Conservation (phyloP, 2,113 vertebrate genomes). For the Microcebus lehilahytsara region DNA sequence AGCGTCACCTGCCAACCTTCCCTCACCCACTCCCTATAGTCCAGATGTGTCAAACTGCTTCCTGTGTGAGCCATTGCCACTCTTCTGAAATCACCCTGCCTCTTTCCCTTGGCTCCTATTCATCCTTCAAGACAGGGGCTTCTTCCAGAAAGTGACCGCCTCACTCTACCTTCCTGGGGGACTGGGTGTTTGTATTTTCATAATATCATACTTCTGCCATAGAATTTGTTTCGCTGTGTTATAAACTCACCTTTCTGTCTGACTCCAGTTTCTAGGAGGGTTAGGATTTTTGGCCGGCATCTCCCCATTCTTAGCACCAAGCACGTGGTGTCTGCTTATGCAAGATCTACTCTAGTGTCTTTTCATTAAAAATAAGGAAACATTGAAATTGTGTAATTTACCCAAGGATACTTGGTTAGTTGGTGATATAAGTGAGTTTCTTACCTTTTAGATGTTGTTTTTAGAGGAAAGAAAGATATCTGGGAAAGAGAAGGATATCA, state of each 20-base stretch:
- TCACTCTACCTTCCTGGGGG: not conserved
- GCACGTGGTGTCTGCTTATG: too few species aligned
- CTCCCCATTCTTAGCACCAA: not conserved
- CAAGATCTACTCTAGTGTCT: not conserved
- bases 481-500: not conserved
- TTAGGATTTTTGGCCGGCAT: not conserved
- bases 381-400: not conserved
- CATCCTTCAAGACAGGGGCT: not conserved
- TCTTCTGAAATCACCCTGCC: too few species aligned
- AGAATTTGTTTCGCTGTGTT: too few species aligned
- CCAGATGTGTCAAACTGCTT: not conserved
- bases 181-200: not conserved
- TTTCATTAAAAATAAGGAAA: not conserved
- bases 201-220: not conserved
- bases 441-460: not conserved
- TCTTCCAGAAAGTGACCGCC: not conserved
- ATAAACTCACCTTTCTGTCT: not conserved
- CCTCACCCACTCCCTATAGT: not conserved
- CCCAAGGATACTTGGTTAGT: not conserved
- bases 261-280: not conserved
- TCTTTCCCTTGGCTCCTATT: not conserved
- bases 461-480: not conserved
- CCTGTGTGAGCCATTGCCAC: not conserved
- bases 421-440: not conserved
- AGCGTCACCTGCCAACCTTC: not conserved